phyloP scores from a whole-genome alignment of 2,888 invertebrate genomes.

The Polyommatus iphigenia region DNA sequence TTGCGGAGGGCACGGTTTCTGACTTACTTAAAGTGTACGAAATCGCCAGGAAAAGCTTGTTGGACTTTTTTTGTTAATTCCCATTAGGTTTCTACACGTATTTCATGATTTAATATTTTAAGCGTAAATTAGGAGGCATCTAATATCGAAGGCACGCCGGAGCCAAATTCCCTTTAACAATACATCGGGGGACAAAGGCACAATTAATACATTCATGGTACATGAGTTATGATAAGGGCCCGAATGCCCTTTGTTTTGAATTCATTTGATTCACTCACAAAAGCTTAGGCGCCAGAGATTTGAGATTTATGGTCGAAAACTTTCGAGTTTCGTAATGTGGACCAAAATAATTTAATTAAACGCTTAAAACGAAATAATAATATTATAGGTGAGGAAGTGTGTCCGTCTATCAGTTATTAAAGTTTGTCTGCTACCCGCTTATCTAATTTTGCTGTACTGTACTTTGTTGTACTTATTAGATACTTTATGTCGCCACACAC shows the following conservation, averaged over 20 bases:
- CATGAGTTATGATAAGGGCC: conserved; percentile 30
- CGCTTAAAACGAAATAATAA: not conserved
- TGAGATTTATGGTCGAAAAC: conserved; percentile 8
- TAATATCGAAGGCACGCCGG: conserved; percentile 22
- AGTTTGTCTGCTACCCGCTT: not conserved
- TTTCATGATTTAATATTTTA: conserved; percentile 9
- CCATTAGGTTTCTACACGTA: not conserved
- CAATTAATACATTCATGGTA: conserved; percentile 31
- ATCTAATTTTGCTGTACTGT: not conserved
- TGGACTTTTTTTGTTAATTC: not conserved
- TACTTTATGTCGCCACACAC: no score
- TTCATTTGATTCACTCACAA: conserved; percentile 27
- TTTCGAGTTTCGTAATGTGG: not conserved
- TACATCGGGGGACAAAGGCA: conserved; percentile 23
- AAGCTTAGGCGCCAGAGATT: conserved; percentile 15
- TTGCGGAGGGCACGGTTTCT: not conserved
- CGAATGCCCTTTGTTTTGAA: conserved; percentile 28
- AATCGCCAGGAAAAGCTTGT: not conserved
- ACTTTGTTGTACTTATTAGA: no score
- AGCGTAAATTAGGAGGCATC: not conserved
- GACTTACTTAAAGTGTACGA: not conserved
- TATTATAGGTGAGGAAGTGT: not conserved
- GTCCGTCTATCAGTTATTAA: not conserved
- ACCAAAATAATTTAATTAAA: not conserved
- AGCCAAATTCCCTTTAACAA: conserved; percentile 25